phyloP scores from a whole-genome alignment of 1,140 invertebrate genomes.

The Bombus fervidus region DNA sequence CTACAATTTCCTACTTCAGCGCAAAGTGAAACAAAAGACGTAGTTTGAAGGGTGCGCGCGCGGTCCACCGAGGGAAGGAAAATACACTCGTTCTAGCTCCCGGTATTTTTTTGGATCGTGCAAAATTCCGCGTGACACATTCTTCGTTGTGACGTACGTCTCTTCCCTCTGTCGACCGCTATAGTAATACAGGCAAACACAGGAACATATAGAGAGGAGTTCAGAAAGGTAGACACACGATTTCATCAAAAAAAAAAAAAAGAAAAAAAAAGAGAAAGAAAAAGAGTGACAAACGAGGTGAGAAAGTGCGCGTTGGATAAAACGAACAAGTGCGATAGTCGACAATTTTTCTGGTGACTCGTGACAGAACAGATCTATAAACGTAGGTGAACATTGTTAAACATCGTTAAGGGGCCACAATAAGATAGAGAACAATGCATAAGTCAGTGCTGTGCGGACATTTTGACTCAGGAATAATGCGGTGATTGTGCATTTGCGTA shows the following conservation, averaged over 20 bases:
- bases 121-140: too few species aligned
- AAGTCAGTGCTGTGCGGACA: constrained; percentile 79
- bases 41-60: constrained; percentile 39
- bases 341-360: constrained; percentile 30
- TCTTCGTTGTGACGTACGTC: constrained; percentile 24
- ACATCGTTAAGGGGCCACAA: constrained; percentile 40
- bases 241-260: background rate
- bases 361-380: constrained; percentile 40
- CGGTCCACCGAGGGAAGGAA: constrained; percentile 21
- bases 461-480: constrained; percentile 67
- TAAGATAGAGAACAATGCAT: constrained; percentile 42
- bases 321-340: constrained; percentile 41
- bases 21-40: constrained; percentile 66
- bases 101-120: background rate
- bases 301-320: background rate
- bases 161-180: constrained; percentile 21
- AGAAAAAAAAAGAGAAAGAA: background rate
- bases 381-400: constrained; percentile 43
- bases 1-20: constrained; percentile 68
- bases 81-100: constrained; percentile 22
- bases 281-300: background rate
- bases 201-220: background rate
- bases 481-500: constrained; percentile 67
- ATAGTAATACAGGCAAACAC: constrained; percentile 13
- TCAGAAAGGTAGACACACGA: background rate